Percentiles rank a stretch among this genome's conserved stretches.
Evolutionary conservation across 2,113 vertebrate genomes (phyloP).

Genomic region (Ovis canadensis): DNA sequence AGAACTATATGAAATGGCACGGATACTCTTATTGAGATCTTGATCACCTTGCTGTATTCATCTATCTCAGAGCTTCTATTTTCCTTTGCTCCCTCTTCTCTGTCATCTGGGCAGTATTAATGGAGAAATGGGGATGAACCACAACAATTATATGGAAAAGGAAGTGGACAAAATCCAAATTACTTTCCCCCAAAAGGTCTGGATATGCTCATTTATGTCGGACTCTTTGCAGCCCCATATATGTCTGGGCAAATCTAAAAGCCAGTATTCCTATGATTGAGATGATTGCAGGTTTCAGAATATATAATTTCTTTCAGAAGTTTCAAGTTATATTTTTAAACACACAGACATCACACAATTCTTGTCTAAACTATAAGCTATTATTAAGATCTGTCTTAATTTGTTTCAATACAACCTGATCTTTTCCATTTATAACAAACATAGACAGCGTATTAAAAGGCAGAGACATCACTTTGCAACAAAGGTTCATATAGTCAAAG

Average conservation of each 20-base stretch:
- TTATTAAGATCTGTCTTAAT: conserved; percentile 5
- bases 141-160: conserved; percentile 68
- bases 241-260: conserved; percentile 18
- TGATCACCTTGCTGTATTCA: not conserved
- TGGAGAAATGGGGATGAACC: conserved; percentile 55
- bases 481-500: not conserved
- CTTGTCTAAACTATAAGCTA: not conserved
- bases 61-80: not conserved
- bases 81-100: conserved; percentile 47
- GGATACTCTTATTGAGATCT: not conserved
- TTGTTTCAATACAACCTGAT: conserved; percentile 24
- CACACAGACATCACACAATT: not conserved
- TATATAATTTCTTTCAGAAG: conserved; percentile 23
- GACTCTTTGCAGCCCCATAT: not conserved
- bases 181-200: conserved; percentile 25
- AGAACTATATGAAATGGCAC: not conserved
- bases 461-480: not conserved
- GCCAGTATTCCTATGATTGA: conserved; percentile 37
- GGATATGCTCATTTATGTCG: not conserved
- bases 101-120: conserved; percentile 62
- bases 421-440: not conserved
- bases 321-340: conserved; percentile 24
- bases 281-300: conserved; percentile 53
- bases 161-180: conserved; percentile 58
- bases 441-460: not conserved